These are phyloP conservation scores for Pyralis farinalis DNA, from an alignment of 2,888 invertebrate genomes.

Conservation along the genomic window DNA sequence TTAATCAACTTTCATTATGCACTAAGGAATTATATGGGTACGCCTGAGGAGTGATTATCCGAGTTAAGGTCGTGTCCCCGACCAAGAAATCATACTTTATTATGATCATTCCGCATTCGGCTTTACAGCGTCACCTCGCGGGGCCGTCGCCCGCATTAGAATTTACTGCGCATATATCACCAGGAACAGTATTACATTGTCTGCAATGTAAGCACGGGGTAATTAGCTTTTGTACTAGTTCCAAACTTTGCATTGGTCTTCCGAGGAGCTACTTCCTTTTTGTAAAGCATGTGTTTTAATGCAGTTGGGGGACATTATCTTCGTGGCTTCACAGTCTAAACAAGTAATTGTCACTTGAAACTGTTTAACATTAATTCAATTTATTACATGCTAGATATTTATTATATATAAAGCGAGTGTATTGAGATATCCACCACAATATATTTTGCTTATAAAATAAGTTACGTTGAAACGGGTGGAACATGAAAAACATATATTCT, in stretches of 20 bases:
- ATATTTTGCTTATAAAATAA: too few relatives aligned
- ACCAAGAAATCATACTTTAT: slow-evolving; percentile 80
- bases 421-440: too few relatives aligned
- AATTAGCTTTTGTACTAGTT: slow-evolving; percentile 55
- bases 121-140: slow-evolving; percentile 62
- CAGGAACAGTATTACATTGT: slow-evolving; percentile 51
- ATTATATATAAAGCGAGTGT: too few relatives aligned
- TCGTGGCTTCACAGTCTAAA: background rate
- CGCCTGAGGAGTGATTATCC: slow-evolving; percentile 79
- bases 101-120: slow-evolving; percentile 68
- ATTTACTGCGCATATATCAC: slow-evolving; percentile 73
- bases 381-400: too few relatives aligned
- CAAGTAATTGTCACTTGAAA: background rate
- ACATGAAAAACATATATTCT: too few relatives aligned
- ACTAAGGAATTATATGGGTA: slow-evolving; percentile 81
- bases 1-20: slow-evolving; percentile 82
- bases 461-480: too few relatives aligned
- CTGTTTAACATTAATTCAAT: too few relatives aligned
- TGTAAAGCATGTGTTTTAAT: slow-evolving; percentile 1
- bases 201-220: slow-evolving; percentile 49
- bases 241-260: slow-evolving; percentile 21
- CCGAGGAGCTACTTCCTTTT: slow-evolving; percentile 10
- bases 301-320: background rate
- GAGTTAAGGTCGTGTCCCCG: slow-evolving; percentile 71
- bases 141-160: slow-evolving; percentile 61